Conservation (phyloP, 2,113 vertebrate species). For the Gorsachius goisagi region DNA sequence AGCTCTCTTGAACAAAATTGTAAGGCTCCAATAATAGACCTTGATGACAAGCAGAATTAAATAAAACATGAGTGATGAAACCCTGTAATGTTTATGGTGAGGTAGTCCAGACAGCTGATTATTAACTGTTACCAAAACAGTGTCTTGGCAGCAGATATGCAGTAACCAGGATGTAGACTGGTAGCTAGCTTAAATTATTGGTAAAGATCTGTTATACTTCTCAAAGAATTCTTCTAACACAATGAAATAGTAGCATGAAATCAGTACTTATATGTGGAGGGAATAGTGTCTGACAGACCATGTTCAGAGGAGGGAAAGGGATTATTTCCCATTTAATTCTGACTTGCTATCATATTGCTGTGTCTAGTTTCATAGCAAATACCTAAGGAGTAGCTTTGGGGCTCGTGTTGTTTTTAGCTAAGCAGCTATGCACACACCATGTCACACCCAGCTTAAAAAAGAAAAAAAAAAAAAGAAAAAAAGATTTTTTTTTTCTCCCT, state of each 20-base stretch:
- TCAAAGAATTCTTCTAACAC: conserved; percentile 6
- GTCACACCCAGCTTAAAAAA: neutral
- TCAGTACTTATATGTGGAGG: neutral
- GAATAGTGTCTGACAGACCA: neutral
- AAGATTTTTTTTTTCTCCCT: neutral
- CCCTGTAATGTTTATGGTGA: conserved; percentile 75
- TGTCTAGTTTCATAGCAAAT: conserved; percentile 32
- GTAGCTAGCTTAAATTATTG: conserved; percentile 60
- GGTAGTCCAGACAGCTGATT: conserved; percentile 76
- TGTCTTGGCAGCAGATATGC: conserved; percentile 69
- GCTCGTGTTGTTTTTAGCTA: neutral
- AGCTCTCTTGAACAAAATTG: conserved; percentile 69
- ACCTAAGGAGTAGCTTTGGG: neutral
- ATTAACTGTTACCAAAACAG: conserved; percentile 81
- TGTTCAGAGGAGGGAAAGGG: neutral
- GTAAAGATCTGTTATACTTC: conserved; percentile 31
- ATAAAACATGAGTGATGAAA: conserved; percentile 81
- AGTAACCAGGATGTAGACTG: conserved; percentile 55
- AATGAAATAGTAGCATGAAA: conserved; percentile 15
- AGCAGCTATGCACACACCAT: neutral
- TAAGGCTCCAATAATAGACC: conserved; percentile 73
- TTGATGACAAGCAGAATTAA: conserved; percentile 83
- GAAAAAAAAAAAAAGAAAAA: neutral
- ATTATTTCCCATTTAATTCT: conserved; percentile 33
- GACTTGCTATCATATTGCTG: neutral